These are phyloP conservation scores for Ochropacha duplaris DNA, from an alignment of 2,888 invertebrate genomes.

Conservation along the genomic window DNA sequence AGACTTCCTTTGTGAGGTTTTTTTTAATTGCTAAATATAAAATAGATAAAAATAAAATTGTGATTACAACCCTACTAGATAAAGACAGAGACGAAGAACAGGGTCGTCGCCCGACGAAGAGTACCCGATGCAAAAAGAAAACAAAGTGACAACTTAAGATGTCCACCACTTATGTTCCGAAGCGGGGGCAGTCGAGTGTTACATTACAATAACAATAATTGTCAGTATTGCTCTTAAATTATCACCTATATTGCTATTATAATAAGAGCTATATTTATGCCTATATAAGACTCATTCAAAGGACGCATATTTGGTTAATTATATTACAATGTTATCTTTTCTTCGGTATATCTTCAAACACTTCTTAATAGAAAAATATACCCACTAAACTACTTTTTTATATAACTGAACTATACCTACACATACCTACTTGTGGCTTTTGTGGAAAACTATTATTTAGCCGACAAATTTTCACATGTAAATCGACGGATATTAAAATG, in stretches of 20 bases:
- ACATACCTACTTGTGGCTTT: too few species aligned
- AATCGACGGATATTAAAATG: too few species aligned
- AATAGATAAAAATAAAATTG: constrained; percentile 4
- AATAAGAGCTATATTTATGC: constrained; percentile 41
- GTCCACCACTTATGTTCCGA: constrained; percentile 56
- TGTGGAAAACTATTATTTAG: too few species aligned
- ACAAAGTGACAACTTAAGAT: constrained; percentile 76
- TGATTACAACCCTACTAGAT: constrained; percentile 50
- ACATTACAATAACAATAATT: constrained; percentile 73
- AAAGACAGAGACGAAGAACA: constrained; percentile 42
- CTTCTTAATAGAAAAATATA: too few species aligned
- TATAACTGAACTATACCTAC: too few species aligned
- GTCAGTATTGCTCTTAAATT: constrained; percentile 16
- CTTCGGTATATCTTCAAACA: too few species aligned
- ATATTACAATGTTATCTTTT: too few species aligned
- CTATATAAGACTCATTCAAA: constrained; percentile 9
- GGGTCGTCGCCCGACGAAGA: constrained; percentile 70
- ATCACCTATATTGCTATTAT: constrained; percentile 39
- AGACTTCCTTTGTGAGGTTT: too few species aligned
- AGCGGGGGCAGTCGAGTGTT: constrained; percentile 44
- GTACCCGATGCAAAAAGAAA: constrained; percentile 71
- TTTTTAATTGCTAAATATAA: too few species aligned
- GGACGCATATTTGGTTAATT: too few species aligned
- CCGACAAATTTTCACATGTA: too few species aligned
- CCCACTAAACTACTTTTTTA: too few species aligned